Evolutionary conservation across 2,888 invertebrate species (phyloP), one percentile per base, ranked within the genome.

Genomic region (Deilephila porcellus): DNA sequence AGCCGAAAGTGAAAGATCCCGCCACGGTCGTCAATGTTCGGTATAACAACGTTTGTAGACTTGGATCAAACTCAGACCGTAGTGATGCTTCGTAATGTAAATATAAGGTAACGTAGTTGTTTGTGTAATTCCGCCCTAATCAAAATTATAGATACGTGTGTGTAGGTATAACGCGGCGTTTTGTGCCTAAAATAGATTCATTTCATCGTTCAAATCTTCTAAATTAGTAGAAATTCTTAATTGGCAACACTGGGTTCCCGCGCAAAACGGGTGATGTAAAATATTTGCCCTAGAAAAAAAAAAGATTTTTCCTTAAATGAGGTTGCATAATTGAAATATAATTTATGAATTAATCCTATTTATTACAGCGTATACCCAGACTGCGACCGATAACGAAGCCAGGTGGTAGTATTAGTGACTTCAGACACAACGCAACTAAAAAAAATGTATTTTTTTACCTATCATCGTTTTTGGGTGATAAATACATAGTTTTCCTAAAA

Each of bases 51-150:
- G 20, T 37, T 64, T 20, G 67, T 67, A 67, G 52, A 67, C 45
- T 45, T 25, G 64, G 56, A 56, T n/a, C 56, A 67, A 76, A 75
- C 71, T 79, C 80, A 80, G 73, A 73, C 76, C 70, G 86, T 90
- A 88, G 90, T 84, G 83, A 80, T 77, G 92, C 93, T 92, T 92
- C 87, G 86, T 86, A 89, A 88, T 93, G 92, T 93, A 93, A 88
- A 93, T 93, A 92, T 85, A 82, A 89, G 86, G 85, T 83, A 83
- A 82, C 79, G 91, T 93, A 93, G 93, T 85, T 78, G 86, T 90
- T 88, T 90, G 64, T 90, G 89, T 91, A 90, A 89, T 85, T 91
- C 93, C 92, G 92, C 90, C 91, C 93, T 85, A 75, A 81, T 79
- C 79, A 78, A 80, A 74, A 74, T 56, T 56, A 56, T 77, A 74